Evolutionary conservation across 2,888 invertebrate species (phyloP).

Genomic region (Cyaniris semiargus): DNA sequence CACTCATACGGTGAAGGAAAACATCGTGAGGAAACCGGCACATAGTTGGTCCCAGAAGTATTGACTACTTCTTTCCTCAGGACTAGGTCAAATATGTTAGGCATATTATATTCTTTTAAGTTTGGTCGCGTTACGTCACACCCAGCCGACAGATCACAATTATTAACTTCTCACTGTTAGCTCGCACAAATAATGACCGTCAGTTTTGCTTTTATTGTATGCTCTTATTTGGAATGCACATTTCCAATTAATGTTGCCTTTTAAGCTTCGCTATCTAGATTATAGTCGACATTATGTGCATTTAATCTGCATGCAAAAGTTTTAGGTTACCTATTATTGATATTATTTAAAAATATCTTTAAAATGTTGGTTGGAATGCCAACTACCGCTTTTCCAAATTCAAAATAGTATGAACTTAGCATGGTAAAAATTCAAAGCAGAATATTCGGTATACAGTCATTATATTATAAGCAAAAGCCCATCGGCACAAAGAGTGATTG

Average conservation of each 20-base stretch:
- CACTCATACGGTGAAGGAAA: too few relatives aligned
- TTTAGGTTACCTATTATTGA: background rate
- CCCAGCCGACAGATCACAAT: too few relatives aligned
- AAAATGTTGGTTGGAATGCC: too few relatives aligned
- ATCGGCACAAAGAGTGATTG: slow-evolving; percentile 3
- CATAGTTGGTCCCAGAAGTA: too few relatives aligned
- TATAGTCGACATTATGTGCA: background rate
- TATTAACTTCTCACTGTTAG: slow-evolving; percentile 45
- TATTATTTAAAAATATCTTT: background rate
- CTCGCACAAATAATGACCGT: slow-evolving; percentile 38
- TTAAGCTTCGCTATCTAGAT: slow-evolving; percentile 22
- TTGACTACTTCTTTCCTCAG: too few relatives aligned
- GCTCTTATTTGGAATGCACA: slow-evolving; percentile 30
- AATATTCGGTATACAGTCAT: background rate
- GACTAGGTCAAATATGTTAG: too few relatives aligned
- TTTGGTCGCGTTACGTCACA: too few relatives aligned
- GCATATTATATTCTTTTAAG: too few relatives aligned
- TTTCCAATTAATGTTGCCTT: slow-evolving; percentile 24
- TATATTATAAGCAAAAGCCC: background rate
- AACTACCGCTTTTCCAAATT: background rate
- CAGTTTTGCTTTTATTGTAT: slow-evolving; percentile 33
- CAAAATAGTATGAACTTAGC: background rate
- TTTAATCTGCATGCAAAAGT: background rate
- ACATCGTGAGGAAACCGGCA: too few relatives aligned
- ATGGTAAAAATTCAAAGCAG: background rate